Percentiles rank a stretch among this genome's conserved stretches.
Conservation (phyloP, 2,888 invertebrate genomes). For the Tinea trinotella region DNA sequence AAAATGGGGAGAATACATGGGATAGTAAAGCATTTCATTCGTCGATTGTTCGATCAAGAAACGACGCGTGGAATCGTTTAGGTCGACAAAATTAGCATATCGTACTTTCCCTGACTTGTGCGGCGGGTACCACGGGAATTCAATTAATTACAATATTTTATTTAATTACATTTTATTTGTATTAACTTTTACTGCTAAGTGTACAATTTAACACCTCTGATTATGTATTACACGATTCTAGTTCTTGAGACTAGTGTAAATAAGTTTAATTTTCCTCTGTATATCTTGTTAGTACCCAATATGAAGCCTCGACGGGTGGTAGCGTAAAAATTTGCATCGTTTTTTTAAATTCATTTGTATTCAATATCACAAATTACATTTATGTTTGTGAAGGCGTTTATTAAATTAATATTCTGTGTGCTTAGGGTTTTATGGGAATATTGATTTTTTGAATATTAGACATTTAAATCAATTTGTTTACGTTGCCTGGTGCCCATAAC, state of each 20-base stretch:
- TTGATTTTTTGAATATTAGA: no score
- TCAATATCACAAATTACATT: constrained; percentile 14
- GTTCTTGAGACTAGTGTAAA: background rate
- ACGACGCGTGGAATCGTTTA: no score
- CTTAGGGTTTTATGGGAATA: background rate
- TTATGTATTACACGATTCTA: background rate
- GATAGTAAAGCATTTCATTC: no score
- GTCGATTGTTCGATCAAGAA: no score
- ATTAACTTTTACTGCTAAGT: background rate
- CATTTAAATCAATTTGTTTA: no score
- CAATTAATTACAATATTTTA: no score
- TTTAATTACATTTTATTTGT: no score
- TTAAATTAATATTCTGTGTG: constrained; percentile 10
- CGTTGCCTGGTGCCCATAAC: no score
- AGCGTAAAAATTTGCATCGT: background rate
- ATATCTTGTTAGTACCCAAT: background rate
- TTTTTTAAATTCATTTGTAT: background rate
- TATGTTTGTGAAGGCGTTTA: constrained; percentile 10
- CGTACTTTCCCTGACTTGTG: no score
- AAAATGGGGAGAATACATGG: no score
- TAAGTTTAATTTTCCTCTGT: background rate
- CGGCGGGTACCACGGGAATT: no score
- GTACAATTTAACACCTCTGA: background rate
- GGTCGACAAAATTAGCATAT: no score
- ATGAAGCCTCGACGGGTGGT: constrained; percentile 14